phyloP scores from a whole-genome alignment of 1,140 invertebrate genomes.

The Saccostrea glomerata region DNA sequence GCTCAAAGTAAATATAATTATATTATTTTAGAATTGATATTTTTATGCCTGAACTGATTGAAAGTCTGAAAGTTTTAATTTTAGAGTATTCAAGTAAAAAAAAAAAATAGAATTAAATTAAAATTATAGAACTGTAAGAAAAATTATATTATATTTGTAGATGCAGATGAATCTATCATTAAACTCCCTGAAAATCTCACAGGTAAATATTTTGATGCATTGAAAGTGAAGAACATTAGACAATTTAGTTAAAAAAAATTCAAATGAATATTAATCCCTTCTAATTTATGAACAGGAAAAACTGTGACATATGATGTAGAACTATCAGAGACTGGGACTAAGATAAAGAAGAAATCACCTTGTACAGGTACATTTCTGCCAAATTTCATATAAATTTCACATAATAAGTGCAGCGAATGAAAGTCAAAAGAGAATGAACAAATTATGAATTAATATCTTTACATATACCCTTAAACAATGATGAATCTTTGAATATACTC shows the following conservation, averaged over 20 bases:
- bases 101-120: no score
- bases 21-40: no score
- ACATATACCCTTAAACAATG: neutral
- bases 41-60: no score
- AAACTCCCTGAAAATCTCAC: neutral
- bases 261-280: neutral
- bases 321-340: neutral
- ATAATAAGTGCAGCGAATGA: neutral
- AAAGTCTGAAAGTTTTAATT: no score
- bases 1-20: no score
- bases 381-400: neutral
- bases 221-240: neutral
- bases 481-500: neutral
- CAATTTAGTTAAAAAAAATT: neutral
- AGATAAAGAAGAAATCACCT: neutral
- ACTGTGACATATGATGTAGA: neutral
- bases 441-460: neutral
- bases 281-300: neutral
- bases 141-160: no score
- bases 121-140: no score
- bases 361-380: neutral
- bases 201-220: neutral
- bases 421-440: neutral
- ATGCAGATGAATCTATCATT: neutral
- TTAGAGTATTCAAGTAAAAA: no score